Evolutionary conservation across 2,888 invertebrate species (phyloP).

Genomic region (Thelaira solivaga): DNA sequence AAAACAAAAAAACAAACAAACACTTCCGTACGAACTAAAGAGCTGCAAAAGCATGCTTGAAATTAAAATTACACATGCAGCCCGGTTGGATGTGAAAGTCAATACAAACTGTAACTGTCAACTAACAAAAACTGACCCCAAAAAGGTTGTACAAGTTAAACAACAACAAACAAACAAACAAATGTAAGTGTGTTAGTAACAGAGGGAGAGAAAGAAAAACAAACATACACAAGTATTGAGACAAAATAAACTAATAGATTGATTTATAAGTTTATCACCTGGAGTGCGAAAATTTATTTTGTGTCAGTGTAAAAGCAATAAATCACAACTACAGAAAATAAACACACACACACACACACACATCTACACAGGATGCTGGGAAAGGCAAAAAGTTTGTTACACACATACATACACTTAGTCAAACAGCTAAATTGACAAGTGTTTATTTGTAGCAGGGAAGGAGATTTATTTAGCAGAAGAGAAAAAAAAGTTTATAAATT

Average conservation of each 20-base stretch:
- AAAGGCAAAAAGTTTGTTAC: slow-evolving; percentile 37
- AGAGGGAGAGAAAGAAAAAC: slow-evolving; percentile 18
- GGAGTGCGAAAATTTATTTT: slow-evolving; percentile 76
- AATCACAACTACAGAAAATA: slow-evolving; percentile 68
- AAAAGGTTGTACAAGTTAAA: neutral
- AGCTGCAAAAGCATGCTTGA: too few relatives aligned
- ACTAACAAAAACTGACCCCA: slow-evolving; percentile 24
- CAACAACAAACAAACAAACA: neutral
- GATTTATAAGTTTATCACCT: slow-evolving; percentile 74
- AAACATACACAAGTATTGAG: slow-evolving; percentile 35
- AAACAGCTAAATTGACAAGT: slow-evolving; percentile 16
- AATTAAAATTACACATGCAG: too few relatives aligned
- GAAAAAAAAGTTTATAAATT: slow-evolving; percentile 27
- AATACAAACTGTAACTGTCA: slow-evolving; percentile 47
- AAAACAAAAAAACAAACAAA: neutral
- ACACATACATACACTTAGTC: slow-evolving; percentile 8
- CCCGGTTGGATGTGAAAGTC: slow-evolving; percentile 28
- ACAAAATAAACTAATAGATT: slow-evolving; percentile 73
- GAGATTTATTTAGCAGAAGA: slow-evolving; percentile 6
- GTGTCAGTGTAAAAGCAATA: slow-evolving; percentile 69
- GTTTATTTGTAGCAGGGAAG: slow-evolving; percentile 13
- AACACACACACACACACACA: neutral
- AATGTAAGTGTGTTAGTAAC: neutral
- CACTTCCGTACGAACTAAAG: too few relatives aligned
- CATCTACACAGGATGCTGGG: slow-evolving; percentile 37